These are phyloP conservation scores for Diabrotica balteata DNA, from an alignment of 2,888 invertebrate species.

Conservation along the genomic window DNA sequence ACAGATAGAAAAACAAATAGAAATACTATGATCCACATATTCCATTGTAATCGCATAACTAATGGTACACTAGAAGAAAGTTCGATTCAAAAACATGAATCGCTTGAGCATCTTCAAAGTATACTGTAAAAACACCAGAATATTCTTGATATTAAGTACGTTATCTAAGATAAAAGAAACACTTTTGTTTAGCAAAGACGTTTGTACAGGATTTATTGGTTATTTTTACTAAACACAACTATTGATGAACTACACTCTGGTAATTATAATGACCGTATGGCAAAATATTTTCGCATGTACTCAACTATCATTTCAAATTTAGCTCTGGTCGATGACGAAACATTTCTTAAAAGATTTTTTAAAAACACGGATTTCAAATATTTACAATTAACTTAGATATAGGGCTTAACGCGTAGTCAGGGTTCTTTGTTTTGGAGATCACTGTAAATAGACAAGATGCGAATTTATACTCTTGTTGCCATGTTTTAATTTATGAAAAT, in stretches of 20 bases:
- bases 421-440: too few species aligned
- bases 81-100: neutral
- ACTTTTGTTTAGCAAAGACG: slow-evolving; percentile 1
- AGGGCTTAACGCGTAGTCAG: neutral
- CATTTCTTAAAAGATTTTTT: neutral
- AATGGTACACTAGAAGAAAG: slow-evolving; percentile 10
- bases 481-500: too few species aligned
- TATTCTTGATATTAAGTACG: slow-evolving; percentile 2
- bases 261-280: neutral
- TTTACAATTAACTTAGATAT: neutral
- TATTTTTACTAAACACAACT: neutral
- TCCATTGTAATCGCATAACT: slow-evolving; percentile 1
- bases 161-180: neutral
- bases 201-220: slow-evolving; percentile 4
- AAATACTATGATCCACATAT: slow-evolving; percentile 1
- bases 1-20: neutral
- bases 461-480: too few species aligned
- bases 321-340: neutral
- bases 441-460: too few species aligned
- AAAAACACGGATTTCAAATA: neutral
- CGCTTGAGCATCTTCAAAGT: slow-evolving; percentile 9
- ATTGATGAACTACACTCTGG: too few species aligned
- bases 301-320: neutral
- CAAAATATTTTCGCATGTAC: neutral
- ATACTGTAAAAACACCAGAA: slow-evolving; percentile 1